A percentile compares a stretch with the other conserved stretches of the same genome.
phyloP scores from a whole-genome alignment of 2,113 vertebrate species.

The Tiliqua scincoides region DNA sequence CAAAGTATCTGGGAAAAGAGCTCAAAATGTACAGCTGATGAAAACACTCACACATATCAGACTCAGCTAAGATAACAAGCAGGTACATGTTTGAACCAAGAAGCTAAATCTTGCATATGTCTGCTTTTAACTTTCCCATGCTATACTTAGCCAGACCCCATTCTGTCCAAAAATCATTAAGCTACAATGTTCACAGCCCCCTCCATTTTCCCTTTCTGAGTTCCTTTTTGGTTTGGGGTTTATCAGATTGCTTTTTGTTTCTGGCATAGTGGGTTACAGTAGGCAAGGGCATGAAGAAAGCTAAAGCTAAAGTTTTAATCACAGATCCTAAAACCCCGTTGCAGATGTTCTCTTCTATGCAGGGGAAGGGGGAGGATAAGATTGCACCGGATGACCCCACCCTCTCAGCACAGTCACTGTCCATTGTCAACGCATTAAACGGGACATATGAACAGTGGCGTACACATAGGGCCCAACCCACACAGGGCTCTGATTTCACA shows the following conservation, averaged over 20 bases:
- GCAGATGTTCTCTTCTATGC: not conserved
- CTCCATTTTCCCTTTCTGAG: conserved; percentile 7
- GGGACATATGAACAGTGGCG: not conserved
- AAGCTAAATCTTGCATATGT: not conserved
- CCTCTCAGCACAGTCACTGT: not conserved
- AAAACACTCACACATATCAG: not conserved
- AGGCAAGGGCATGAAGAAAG: not conserved
- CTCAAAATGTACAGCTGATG: not conserved
- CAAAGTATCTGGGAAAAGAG: not conserved
- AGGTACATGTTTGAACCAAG: not conserved
- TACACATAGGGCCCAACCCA: no score
- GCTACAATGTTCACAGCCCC: no score
- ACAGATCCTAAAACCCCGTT: not conserved
- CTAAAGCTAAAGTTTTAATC: conserved; percentile 25
- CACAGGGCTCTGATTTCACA: not conserved
- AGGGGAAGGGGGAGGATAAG: not conserved
- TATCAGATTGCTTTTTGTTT: not conserved
- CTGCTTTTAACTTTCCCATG: not conserved
- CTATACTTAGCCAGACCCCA: not conserved
- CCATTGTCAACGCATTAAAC: not conserved
- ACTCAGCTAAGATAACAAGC: not conserved
- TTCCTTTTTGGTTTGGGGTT: not conserved
- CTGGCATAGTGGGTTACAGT: not conserved
- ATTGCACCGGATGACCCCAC: no score
- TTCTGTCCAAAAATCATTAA: no score